Conservation (phyloP, 1,140 invertebrate species). For the Probaryconus sp. region DNA sequence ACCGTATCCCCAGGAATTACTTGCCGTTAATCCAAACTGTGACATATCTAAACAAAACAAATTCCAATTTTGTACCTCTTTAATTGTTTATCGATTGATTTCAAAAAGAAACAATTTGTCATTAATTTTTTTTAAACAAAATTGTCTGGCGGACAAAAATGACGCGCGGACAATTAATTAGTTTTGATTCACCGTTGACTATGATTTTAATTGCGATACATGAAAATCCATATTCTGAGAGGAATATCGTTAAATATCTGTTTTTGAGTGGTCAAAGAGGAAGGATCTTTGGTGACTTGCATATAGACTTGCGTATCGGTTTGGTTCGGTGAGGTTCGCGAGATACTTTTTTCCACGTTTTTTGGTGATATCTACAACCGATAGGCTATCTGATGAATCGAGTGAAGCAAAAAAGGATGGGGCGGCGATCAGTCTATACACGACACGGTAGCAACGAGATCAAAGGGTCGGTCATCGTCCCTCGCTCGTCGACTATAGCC, state of each 20-base stretch:
- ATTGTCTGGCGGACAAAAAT: too few relatives aligned
- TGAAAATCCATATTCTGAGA: constrained; percentile 5
- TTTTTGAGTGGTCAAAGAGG: constrained; percentile 28
- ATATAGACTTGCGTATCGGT: constrained; percentile 30
- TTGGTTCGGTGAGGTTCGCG: too few relatives aligned
- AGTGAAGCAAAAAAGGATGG: constrained; percentile 64
- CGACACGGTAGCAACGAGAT: constrained; percentile 69
- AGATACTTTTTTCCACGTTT: constrained; percentile 52
- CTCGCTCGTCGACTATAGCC: constrained; percentile 70
- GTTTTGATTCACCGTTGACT: too few relatives aligned
- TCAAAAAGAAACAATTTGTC: too few relatives aligned
- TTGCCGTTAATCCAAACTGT: constrained; percentile 86
- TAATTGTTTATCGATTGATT: too few relatives aligned
- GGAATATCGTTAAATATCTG: constrained; percentile 48
- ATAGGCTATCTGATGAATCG: constrained; percentile 72
- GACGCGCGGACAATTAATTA: too few relatives aligned
- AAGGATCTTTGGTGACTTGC: constrained; percentile 33
- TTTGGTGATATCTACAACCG: constrained; percentile 62
- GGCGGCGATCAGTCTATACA: constrained; percentile 64
- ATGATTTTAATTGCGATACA: constrained; percentile 28
- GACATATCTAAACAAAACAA: constrained; percentile 83
- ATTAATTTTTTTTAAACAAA: too few relatives aligned
- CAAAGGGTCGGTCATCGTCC: constrained; percentile 76
- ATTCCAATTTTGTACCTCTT: too few relatives aligned
- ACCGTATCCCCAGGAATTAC: constrained; percentile 90